Percentiles rank a stretch among this genome's conserved stretches.
These are phyloP conservation scores for Zoanthus sociatus DNA, from an alignment of 92 coral and sea anemone genomes.

Conservation along the genomic window DNA sequence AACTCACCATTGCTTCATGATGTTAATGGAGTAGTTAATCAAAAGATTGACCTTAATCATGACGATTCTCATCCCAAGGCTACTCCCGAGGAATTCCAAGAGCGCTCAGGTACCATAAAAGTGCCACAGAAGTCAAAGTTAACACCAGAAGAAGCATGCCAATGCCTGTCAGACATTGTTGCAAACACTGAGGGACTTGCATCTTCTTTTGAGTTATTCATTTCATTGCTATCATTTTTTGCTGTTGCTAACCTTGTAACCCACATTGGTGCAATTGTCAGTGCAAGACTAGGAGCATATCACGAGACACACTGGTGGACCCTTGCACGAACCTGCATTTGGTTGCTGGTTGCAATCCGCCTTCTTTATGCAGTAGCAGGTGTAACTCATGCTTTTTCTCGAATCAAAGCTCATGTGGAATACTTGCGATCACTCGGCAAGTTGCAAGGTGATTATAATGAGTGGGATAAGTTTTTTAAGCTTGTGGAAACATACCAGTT, in stretches of 20 bases:
- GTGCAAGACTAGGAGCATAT: slow-evolving; percentile 53
- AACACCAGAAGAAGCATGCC: slow-evolving; percentile 75
- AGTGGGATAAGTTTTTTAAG: slow-evolving; percentile 86
- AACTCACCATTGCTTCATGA: slow-evolving; percentile 1
- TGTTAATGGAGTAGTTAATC: neutral
- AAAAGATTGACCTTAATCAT: slow-evolving; percentile 42
- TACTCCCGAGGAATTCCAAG: slow-evolving; percentile 34
- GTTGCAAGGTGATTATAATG: slow-evolving; percentile 73
- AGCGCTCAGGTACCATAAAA: slow-evolving; percentile 63
- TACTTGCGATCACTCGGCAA: slow-evolving; percentile 78
- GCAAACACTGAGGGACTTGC: slow-evolving; percentile 75
- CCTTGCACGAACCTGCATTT: slow-evolving; percentile 78
- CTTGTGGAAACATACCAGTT: slow-evolving; percentile 80
- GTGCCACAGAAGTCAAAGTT: slow-evolving; percentile 65
- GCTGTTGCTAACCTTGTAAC: slow-evolving; percentile 88
- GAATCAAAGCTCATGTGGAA: slow-evolving; percentile 77
- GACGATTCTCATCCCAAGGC: slow-evolving; percentile 18
- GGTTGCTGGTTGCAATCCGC: slow-evolving; percentile 87
- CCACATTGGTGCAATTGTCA: slow-evolving; percentile 84
- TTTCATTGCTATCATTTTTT: slow-evolving; percentile 78
- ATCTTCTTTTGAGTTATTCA: slow-evolving; percentile 82
- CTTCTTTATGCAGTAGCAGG: slow-evolving; percentile 86
- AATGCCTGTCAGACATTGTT: slow-evolving; percentile 66
- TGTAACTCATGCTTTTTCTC: slow-evolving; percentile 75
- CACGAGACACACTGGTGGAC: slow-evolving; percentile 89